Conservation (phyloP, 2,797 vertebrate genomes). For the Mallotus villosus region DNA sequence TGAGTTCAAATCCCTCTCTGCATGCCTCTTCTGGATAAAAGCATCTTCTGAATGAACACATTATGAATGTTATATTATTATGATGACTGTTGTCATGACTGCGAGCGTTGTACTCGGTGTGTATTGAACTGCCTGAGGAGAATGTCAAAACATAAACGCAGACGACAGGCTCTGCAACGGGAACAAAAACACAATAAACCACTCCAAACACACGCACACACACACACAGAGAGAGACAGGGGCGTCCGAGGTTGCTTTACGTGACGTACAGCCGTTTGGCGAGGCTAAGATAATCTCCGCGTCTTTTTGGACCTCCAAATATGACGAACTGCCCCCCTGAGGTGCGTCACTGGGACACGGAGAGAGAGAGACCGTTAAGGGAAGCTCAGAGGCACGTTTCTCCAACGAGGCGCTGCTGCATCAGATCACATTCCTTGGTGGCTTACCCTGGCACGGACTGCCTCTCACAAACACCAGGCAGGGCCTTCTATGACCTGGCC, state of each 20-base stretch:
- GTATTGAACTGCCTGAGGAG: neutral
- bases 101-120: neutral
- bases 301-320: neutral
- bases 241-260: neutral
- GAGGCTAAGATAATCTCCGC: neutral
- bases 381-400: neutral
- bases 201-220: neutral
- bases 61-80: neutral
- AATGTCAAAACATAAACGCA: neutral
- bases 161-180: neutral
- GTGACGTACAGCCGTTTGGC: neutral
- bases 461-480: constrained; percentile 36
- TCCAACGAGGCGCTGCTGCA: constrained; percentile 22
- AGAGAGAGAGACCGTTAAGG: neutral
- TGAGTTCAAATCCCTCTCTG: neutral
- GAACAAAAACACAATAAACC: neutral
- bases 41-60: neutral
- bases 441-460: constrained; percentile 40
- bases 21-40: neutral
- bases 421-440: constrained; percentile 38
- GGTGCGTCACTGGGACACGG: neutral
- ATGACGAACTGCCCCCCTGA: neutral
- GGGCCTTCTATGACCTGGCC: constrained; percentile 31
- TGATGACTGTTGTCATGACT: too few species aligned
- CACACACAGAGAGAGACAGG: neutral